Conservation (phyloP, 2,888 invertebrate species). For the Sericinus montela region DNA sequence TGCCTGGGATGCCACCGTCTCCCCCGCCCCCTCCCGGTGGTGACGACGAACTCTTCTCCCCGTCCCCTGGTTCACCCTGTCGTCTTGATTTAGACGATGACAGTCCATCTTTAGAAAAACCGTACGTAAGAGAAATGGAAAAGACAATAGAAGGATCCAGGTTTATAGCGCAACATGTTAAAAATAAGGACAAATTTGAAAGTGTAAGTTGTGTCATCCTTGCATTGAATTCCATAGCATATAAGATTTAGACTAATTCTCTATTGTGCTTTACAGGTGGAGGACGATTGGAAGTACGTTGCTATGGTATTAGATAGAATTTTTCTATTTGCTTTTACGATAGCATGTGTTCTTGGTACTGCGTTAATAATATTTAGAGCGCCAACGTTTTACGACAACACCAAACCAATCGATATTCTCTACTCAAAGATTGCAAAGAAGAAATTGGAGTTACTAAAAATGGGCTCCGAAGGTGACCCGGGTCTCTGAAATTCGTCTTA, state of each 20-base stretch:
- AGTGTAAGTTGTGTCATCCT: conserved; percentile 84
- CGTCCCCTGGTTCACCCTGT: conserved; percentile 83
- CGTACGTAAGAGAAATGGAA: conserved; percentile 91
- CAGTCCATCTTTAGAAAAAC: conserved; percentile 90
- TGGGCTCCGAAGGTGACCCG: conserved; percentile 87
- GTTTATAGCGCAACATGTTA: conserved; percentile 97
- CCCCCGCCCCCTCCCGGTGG: conserved; percentile 87
- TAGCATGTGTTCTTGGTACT: conserved; percentile 95
- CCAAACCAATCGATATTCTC: conserved; percentile 92
- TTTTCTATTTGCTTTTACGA: conserved; percentile 96
- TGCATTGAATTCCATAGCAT: background rate
- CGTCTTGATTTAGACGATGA: conserved; percentile 79
- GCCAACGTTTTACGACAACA: conserved; percentile 94
- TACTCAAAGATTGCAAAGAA: conserved; percentile 95
- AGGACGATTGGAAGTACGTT: conserved; percentile 99
- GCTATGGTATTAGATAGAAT: conserved; percentile 97
- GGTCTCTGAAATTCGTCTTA: conserved; percentile 84
- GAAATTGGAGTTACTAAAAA: conserved; percentile 91
- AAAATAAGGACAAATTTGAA: conserved; percentile 96
- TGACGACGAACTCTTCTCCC: conserved; percentile 91
- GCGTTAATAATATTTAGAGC: conserved; percentile 93
- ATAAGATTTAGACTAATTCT: background rate
- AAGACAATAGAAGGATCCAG: conserved; percentile 95
- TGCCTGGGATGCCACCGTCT: conserved; percentile 85
- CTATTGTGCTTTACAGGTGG: conserved; percentile 81